Percentiles rank a stretch among this genome's conserved stretches.
phyloP scores from a whole-genome alignment of 2,888 invertebrate species.

The Oxycera nigricornis region DNA sequence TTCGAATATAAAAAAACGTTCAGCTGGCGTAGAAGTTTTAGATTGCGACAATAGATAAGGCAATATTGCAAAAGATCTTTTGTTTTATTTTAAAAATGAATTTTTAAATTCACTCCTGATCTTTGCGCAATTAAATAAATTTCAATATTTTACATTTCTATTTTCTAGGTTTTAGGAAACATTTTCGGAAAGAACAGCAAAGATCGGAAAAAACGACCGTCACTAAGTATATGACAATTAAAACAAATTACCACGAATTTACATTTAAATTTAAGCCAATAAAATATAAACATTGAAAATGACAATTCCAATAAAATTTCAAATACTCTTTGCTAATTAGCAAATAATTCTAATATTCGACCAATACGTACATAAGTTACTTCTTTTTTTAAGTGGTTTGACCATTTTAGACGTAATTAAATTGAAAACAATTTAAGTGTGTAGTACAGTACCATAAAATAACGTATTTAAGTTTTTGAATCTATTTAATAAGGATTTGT shows the following conservation, averaged over 20 bases:
- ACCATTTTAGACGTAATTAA: background rate
- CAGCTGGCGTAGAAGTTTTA: no score
- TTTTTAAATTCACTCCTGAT: no score
- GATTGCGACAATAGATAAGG: no score
- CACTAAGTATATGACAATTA: slow-evolving; percentile 72
- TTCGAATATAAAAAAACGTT: no score
- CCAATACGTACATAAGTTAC: background rate
- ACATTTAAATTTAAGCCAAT: background rate
- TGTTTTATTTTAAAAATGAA: background rate
- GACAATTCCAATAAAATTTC: background rate
- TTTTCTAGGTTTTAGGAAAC: slow-evolving; percentile 72
- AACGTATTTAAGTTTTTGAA: background rate
- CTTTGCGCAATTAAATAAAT: no score
- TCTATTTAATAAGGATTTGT: slow-evolving; percentile 2
- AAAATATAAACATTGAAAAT: background rate
- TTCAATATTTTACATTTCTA: slow-evolving; percentile 46
- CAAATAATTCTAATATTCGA: background rate
- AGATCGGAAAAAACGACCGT: slow-evolving; percentile 79
- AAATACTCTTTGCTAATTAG: background rate
- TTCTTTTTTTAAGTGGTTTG: background rate
- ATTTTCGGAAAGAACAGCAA: slow-evolving; percentile 81
- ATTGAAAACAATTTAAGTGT: no score
- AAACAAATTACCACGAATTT: background rate
- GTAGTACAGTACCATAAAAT: no score
- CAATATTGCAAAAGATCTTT: no score